phyloP scores from a whole-genome alignment of 2,797 vertebrate genomes.

The Crax fasciolata region DNA sequence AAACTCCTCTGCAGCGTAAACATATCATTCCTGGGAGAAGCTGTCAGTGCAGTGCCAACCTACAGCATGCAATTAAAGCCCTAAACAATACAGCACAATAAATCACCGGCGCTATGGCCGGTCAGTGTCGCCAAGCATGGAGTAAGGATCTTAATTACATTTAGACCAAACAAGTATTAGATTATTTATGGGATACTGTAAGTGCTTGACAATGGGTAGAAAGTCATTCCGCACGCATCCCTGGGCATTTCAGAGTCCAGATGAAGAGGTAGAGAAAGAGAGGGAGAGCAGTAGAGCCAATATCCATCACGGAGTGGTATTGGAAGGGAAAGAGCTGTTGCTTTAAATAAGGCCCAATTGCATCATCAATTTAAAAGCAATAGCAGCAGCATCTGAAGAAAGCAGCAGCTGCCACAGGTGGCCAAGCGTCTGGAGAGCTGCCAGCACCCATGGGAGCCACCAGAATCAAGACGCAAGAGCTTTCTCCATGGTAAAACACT shows the following conservation, averaged over 20 bases:
- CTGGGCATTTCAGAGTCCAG: constrained; percentile 21
- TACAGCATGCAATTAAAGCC: constrained; percentile 77
- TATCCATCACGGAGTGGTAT: constrained; percentile 3
- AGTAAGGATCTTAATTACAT: constrained; percentile 81
- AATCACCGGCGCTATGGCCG: constrained; percentile 69
- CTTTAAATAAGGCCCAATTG: constrained; percentile 68
- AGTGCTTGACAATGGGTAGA: constrained; percentile 66
- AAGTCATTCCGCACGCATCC: constrained; percentile 59
- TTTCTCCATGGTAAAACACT: background rate
- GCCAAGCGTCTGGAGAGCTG: constrained; percentile 69
- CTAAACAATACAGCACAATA: constrained; percentile 73
- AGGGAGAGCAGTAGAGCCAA: constrained; percentile 33
- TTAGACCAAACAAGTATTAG: constrained; percentile 77
- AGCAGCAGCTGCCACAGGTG: constrained; percentile 74
- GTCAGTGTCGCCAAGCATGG: constrained; percentile 77
- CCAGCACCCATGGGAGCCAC: constrained; percentile 37
- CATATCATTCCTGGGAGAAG: constrained; percentile 72
- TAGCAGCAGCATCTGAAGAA: constrained; percentile 56
- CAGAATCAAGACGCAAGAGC: background rate
- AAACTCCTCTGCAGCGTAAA: constrained; percentile 63
- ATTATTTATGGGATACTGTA: constrained; percentile 78
- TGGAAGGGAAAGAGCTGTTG: constrained; percentile 56
- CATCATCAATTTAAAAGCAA: constrained; percentile 74
- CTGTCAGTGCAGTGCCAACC: constrained; percentile 69
- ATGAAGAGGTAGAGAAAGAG: constrained; percentile 36